Evolutionary conservation across 2,888 invertebrate species (phyloP).

Genomic region (Orthonychiurus folsomi): DNA sequence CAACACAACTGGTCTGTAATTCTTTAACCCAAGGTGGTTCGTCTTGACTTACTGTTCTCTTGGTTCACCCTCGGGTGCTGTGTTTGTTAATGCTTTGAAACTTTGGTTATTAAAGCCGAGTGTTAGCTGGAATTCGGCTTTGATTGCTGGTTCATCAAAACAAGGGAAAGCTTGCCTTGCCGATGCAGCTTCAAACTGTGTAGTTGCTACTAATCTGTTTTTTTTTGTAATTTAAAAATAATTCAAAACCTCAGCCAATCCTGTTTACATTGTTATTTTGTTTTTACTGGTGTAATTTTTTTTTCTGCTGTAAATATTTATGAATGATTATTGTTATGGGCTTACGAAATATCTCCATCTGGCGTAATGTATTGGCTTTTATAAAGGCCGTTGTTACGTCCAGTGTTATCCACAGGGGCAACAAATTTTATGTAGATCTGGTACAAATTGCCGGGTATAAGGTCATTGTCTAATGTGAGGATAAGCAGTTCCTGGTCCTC

Average conservation of each 20-base stretch:
- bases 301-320: no score
- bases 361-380: background rate
- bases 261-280: background rate
- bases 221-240: background rate
- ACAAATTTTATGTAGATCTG: slow-evolving; percentile 2
- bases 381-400: slow-evolving; percentile 1
- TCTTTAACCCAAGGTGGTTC: background rate
- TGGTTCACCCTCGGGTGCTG: no score
- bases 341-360: background rate
- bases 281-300: background rate
- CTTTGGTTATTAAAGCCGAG: background rate
- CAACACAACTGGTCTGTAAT: background rate
- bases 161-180: slow-evolving; percentile 7
- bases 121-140: background rate
- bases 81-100: background rate
- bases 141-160: slow-evolving; percentile 11
- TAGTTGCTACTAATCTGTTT: slow-evolving; percentile 3
- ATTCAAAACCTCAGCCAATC: background rate
- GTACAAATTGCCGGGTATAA: background rate
- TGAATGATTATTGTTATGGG: background rate
- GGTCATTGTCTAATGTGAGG: background rate
- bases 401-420: background rate
- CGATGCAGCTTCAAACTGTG: slow-evolving; percentile 6
- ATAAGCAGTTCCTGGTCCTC: background rate
- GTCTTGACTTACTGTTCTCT: background rate